Base-by-base conservation (phyloP, 1,140 invertebrate genomes). In the Acromyrmex echinatior region DNA sequence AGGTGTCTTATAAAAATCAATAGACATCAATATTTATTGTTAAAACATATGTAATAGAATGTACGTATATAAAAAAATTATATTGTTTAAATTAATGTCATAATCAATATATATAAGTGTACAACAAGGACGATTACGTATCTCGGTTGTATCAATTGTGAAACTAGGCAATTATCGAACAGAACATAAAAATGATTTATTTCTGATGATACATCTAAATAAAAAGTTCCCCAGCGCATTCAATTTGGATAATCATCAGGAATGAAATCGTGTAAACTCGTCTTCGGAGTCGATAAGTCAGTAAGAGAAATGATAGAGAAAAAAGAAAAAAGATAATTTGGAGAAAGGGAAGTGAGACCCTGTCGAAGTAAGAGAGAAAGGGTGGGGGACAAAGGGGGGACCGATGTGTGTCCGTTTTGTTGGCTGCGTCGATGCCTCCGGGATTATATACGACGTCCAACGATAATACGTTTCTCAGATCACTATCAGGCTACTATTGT, bases 381-480 rank as follows among this genome's bases (percentile, higher is more conserved):
- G 66, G 76, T 74, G 79, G 10, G 21, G 53, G 28, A 3, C 25
- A 49, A 14, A 73, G 31, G 70, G 86, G 39, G 49, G 73, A 21
- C 84, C 89, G 78, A 70, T 63, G 68, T 21, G 70, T 84, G 74
- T 91, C 77, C 88, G 89, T 92, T 93, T 93, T 91, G 91, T 91
- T 88, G 88, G 88, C 76, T 88, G 88, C 92, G 91, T 93, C 93
- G 91, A 93, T 94, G 90, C 92, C 89, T 91, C 88, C 82, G 87
- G 91, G 87, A 93, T 94, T 94, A 94, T 93, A 93, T 92, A 90
- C 90, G 88, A 91, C 88, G 90, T 85, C 74, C 90, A 87, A 89
- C 89, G 92, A 94, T 91, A 93, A 94, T 94, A 91, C 90, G 82
- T 92, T 91, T 91, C 87, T 91, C 81, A 92, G 92, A 94, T 93